Evolutionary conservation across 2,113 vertebrate genomes (phyloP).

Genomic region (Formicarius rufipectus): DNA sequence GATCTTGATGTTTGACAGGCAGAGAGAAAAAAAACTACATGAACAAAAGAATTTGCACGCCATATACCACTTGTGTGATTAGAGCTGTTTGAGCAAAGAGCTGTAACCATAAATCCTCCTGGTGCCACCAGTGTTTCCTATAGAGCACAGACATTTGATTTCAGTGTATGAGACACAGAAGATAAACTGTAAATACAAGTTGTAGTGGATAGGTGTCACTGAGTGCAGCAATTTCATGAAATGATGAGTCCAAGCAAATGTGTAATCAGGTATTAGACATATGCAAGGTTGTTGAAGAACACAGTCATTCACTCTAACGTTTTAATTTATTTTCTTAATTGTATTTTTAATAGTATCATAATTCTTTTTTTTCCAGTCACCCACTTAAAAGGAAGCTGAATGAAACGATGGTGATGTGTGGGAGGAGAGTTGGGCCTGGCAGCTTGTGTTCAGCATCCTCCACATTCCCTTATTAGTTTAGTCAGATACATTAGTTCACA

Average conservation of each 20-base stretch:
- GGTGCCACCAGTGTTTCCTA: not conserved
- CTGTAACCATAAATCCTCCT: not conserved
- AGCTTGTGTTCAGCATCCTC: slow-evolving; percentile 28
- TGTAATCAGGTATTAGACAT: not conserved
- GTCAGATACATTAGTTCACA: slow-evolving; percentile 42
- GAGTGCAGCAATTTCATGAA: not conserved
- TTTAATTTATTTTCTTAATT: not conserved
- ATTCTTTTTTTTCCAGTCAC: accelerated
- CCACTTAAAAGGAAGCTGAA: not conserved
- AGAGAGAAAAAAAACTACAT: not conserved
- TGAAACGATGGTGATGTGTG: not conserved
- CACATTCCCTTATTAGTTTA: slow-evolving; percentile 43
- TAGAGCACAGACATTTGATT: not conserved
- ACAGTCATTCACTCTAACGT: not conserved
- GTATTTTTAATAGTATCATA: not conserved
- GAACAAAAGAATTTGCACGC: not conserved
- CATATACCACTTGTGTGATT: not conserved
- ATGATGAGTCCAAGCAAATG: not conserved
- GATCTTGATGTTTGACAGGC: not conserved
- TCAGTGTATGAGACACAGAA: not conserved
- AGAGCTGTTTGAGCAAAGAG: not conserved
- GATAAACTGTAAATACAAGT: not conserved
- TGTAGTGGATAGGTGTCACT: not conserved
- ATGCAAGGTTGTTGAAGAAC: not conserved
- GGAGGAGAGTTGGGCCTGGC: not conserved